Evolutionary conservation across 2,797 vertebrate species (phyloP).

Genomic region (Typhlichthys subterraneus): DNA sequence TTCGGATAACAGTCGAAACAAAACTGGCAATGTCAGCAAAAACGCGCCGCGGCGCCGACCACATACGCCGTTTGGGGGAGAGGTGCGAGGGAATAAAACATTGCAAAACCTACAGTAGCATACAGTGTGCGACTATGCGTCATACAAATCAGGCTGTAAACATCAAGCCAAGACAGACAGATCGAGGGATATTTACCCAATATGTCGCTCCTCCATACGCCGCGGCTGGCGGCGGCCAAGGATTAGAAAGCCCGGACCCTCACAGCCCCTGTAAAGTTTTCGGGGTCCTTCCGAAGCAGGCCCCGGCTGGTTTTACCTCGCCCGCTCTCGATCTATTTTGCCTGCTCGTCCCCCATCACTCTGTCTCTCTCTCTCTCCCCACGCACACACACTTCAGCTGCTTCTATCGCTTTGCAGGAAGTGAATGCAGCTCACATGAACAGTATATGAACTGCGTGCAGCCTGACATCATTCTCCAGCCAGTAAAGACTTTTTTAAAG

Average conservation of each 20-base stretch:
- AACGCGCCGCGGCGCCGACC: neutral
- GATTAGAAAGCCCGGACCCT: conserved; percentile 49
- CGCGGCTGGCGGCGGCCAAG: conserved; percentile 56
- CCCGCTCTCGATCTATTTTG: conserved; percentile 63
- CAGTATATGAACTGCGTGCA: conserved; percentile 79
- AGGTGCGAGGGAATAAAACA: conserved; percentile 54
- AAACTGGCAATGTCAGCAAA: neutral
- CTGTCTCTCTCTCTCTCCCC: conserved; percentile 31
- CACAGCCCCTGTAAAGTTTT: conserved; percentile 73
- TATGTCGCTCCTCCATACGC: conserved; percentile 68
- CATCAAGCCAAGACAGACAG: conserved; percentile 33
- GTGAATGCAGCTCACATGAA: conserved; percentile 86
- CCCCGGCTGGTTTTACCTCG: conserved; percentile 55
- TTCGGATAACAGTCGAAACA: conserved; percentile 1
- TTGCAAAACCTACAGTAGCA: conserved; percentile 28
- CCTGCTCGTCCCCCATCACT: conserved; percentile 55
- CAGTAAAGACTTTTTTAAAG: conserved; percentile 76
- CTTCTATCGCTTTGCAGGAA: conserved; percentile 80
- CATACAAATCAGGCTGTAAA: conserved; percentile 61
- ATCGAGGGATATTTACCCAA: conserved; percentile 69
- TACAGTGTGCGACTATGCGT: conserved; percentile 58
- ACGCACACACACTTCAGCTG: conserved; percentile 47
- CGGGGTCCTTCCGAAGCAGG: conserved; percentile 58
- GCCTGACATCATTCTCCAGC: conserved; percentile 81
- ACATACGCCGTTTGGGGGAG: conserved; percentile 15